Conservation (phyloP, 2,888 invertebrate genomes). For the Cyrtodaria siliqua region DNA sequence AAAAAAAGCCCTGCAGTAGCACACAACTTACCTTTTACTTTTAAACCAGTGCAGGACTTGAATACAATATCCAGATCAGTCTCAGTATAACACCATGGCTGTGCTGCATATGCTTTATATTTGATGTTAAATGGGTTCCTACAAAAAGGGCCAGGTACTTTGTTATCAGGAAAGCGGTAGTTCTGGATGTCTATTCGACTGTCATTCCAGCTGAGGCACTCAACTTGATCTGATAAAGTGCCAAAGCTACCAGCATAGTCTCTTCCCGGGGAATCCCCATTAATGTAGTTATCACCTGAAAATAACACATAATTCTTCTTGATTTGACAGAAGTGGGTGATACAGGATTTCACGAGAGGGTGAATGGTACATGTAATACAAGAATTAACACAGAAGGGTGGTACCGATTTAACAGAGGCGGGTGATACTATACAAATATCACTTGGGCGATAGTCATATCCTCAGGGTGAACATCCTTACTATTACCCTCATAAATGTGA, state of each 20-base stretch:
- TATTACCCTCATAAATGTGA: no score
- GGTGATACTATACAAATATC: no score
- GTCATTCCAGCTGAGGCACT: slow-evolving; percentile 65
- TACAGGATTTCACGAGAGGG: no score
- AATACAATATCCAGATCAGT: slow-evolving; percentile 3
- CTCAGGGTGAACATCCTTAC: no score
- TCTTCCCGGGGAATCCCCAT: slow-evolving; percentile 59
- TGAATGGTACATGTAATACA: no score
- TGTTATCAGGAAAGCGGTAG: slow-evolving; percentile 52
- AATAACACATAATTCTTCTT: no score
- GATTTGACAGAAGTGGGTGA: no score
- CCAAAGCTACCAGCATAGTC: slow-evolving; percentile 67
- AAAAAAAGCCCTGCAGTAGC: no score
- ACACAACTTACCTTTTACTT: slow-evolving; percentile 31
- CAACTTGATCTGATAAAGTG: slow-evolving; percentile 14
- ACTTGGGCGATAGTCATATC: no score
- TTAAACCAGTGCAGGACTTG: slow-evolving; percentile 15
- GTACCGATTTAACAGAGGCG: no score
- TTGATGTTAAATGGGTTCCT: slow-evolving; percentile 48
- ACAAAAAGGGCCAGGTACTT: slow-evolving; percentile 64
- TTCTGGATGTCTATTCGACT: not conserved
- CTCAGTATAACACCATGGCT: slow-evolving; percentile 59
- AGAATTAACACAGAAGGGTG: no score
- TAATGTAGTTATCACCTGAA: slow-evolving; percentile 56
- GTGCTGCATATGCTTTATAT: slow-evolving; percentile 2